phyloP scores from a whole-genome alignment of 2,888 invertebrate genomes.

The Sympetrum striolatum region DNA sequence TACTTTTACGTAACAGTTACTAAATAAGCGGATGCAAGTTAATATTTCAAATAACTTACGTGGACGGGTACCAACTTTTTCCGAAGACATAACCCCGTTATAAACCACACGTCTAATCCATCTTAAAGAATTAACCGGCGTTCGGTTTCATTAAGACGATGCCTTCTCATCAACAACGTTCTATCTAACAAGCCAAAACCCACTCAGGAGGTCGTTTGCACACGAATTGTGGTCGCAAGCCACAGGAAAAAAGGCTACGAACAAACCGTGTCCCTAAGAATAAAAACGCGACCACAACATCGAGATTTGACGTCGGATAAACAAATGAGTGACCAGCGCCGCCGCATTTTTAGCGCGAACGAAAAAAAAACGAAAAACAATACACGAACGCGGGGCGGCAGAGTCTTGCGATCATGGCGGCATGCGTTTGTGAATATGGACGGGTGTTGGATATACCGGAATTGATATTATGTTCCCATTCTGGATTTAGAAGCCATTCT shows the following conservation, averaged over 20 bases:
- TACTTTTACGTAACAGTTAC: too few species aligned
- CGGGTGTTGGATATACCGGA: not conserved
- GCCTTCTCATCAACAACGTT: not conserved
- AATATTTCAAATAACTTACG: not conserved
- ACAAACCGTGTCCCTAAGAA: not conserved
- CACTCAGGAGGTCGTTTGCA: not conserved
- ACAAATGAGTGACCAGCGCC: not conserved
- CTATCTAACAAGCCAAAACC: not conserved
- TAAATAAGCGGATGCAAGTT: not conserved
- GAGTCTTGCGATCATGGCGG: not conserved
- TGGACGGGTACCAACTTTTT: not conserved
- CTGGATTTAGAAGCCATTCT: not conserved
- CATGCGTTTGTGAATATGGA: too few species aligned
- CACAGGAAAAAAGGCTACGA: conserved; percentile 2
- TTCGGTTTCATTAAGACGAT: not conserved
- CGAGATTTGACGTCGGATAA: not conserved
- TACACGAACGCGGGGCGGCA: not conserved
- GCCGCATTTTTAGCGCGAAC: not conserved
- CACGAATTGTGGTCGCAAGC: not conserved
- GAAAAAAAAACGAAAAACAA: not conserved
- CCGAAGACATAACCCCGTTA: not conserved
- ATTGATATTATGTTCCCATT: not conserved
- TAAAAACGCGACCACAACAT: conserved; percentile 23
- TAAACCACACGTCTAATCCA: not conserved
- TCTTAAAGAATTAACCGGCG: not conserved